phyloP scores from a whole-genome alignment of 2,113 vertebrate genomes.

The Ia io region DNA sequence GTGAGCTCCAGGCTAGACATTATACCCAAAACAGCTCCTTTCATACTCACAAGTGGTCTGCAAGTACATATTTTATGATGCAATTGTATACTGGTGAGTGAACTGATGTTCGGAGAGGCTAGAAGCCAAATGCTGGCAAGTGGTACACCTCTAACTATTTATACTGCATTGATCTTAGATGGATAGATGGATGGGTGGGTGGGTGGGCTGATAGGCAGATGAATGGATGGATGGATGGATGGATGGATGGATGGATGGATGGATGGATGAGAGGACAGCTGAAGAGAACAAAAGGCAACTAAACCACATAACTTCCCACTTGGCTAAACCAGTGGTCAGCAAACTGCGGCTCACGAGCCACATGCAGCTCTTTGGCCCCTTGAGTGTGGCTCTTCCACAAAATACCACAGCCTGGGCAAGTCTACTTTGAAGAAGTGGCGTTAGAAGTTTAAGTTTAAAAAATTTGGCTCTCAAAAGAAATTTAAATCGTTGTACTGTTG shows the following conservation, averaged over 20 bases:
- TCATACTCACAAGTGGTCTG: background rate
- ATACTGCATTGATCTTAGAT: background rate
- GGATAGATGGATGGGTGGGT: background rate
- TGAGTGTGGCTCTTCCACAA: too few relatives aligned
- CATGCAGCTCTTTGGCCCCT: too few relatives aligned
- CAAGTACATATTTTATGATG: background rate
- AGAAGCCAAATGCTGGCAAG: background rate
- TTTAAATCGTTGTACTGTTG: too few relatives aligned
- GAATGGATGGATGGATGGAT: background rate
- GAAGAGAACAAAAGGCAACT: slow-evolving; percentile 8
- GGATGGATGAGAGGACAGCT: background rate
- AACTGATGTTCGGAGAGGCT: background rate
- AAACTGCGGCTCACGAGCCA: too few relatives aligned
- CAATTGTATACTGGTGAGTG: background rate
- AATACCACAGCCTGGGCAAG: too few relatives aligned
- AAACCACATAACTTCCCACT: background rate
- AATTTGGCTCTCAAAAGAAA: too few relatives aligned
- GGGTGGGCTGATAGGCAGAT: background rate
- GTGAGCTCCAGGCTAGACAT: background rate
- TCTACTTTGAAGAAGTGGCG: too few relatives aligned
- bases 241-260: background rate
- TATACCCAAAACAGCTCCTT: background rate
- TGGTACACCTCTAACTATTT: background rate
- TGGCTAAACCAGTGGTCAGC: background rate
- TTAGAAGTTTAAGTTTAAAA: too few relatives aligned